phyloP scores from a whole-genome alignment of 2,113 vertebrate genomes.

The Zosterops hypoxanthus region DNA sequence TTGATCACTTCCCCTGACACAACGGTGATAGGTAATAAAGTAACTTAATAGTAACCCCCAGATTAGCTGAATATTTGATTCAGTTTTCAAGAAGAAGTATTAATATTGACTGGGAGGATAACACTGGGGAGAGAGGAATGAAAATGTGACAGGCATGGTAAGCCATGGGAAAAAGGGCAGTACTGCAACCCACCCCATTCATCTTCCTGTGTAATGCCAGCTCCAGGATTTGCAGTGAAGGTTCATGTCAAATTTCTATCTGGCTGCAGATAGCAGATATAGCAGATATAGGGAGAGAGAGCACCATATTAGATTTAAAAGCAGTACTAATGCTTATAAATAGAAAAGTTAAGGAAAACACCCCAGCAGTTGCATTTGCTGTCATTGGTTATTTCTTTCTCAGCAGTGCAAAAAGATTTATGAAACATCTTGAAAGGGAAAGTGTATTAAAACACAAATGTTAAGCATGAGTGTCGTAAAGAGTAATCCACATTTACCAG shows the following conservation, averaged over 20 bases:
- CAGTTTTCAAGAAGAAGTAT: not conserved
- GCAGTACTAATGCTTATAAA: not conserved
- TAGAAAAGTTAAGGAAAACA: not conserved
- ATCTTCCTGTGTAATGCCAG: not conserved
- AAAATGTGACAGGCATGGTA: not conserved
- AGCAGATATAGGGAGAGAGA: not conserved
- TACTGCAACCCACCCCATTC: not conserved
- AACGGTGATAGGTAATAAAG: not conserved
- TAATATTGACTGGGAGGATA: too few relatives aligned
- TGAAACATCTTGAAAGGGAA: not conserved
- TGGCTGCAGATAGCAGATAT: not conserved
- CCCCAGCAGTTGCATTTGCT: not conserved
- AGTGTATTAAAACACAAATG: not conserved
- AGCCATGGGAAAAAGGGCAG: not conserved
- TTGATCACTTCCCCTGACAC: not conserved
- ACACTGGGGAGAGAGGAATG: not conserved
- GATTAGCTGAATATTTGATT: not conserved
- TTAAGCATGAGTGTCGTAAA: not conserved
- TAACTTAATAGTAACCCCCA: rapidly evolving
- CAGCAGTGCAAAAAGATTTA: not conserved
- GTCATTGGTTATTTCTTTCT: not conserved
- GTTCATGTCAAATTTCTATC: not conserved
- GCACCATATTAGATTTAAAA: not conserved
- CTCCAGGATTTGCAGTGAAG: not conserved
- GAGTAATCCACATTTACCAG: not conserved